Percentiles rank a stretch among this genome's conserved stretches.
These are phyloP conservation scores for Drosophila aff. DNA, from an alignment of 1,140 invertebrate genomes.

Conservation along the genomic window DNA sequence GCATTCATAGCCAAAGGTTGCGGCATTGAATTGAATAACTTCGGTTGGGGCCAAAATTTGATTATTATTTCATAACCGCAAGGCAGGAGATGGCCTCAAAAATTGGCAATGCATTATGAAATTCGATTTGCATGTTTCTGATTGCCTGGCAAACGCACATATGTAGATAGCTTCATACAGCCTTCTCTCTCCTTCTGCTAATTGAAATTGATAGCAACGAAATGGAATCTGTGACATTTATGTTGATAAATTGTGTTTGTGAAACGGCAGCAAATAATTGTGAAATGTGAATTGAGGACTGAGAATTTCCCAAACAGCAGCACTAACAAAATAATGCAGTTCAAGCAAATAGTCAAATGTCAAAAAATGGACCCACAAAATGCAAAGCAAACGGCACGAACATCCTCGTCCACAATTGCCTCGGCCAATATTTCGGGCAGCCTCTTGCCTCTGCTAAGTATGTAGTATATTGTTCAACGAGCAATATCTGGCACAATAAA, in stretches of 20 bases:
- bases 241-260: constrained; percentile 56
- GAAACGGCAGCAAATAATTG: constrained; percentile 41
- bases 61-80: constrained; percentile 38
- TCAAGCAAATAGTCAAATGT: constrained; percentile 66
- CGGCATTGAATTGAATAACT: constrained; percentile 56
- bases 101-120: constrained; percentile 45
- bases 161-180: background rate
- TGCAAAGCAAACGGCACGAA: constrained; percentile 66
- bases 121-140: constrained; percentile 44
- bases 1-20: constrained; percentile 37
- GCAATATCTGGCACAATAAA: constrained; percentile 69
- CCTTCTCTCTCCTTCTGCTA: constrained; percentile 51
- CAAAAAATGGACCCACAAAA: constrained; percentile 59
- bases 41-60: constrained; percentile 6
- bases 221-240: constrained; percentile 60
- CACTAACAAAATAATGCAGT: constrained; percentile 65
- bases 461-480: constrained; percentile 39
- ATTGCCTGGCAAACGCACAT: constrained; percentile 12
- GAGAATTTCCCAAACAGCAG: constrained; percentile 30
- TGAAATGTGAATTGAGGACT: background rate
- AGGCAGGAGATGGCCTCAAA: constrained; percentile 19
- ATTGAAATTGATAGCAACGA: constrained; percentile 71
- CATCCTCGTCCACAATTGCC: constrained; percentile 45
- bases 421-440: constrained; percentile 64
- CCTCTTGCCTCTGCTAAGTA: constrained; percentile 27